These are phyloP conservation scores for Eilema caniola DNA, from an alignment of 2,888 invertebrate species.

Conservation along the genomic window DNA sequence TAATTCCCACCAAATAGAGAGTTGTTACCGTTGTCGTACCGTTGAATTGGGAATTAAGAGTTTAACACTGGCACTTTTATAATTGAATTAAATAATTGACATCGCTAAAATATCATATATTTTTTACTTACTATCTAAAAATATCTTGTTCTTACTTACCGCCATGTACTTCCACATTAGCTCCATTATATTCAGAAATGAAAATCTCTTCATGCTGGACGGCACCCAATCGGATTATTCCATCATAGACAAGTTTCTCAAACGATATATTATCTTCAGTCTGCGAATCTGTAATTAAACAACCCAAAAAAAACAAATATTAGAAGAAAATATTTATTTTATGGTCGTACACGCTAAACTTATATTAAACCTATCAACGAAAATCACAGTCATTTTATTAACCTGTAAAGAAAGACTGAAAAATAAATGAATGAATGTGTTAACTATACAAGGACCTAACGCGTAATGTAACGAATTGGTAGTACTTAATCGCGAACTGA, in stretches of 20 bases:
- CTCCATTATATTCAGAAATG: constrained; percentile 60
- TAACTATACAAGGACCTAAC: neutral
- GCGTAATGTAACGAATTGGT: neutral
- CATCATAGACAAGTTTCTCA: constrained; percentile 67
- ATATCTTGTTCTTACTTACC: constrained; percentile 54
- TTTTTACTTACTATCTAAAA: neutral
- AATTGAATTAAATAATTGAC: neutral
- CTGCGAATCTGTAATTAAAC: constrained; percentile 44
- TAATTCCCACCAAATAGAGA: too few relatives aligned
- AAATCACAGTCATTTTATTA: constrained; percentile 59
- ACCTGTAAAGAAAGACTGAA: neutral
- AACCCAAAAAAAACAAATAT: neutral
- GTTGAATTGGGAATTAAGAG: neutral
- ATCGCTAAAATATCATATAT: neutral
- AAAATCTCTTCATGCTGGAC: constrained; percentile 69
- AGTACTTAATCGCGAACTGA: neutral
- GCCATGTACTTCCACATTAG: constrained; percentile 60
- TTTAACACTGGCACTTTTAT: neutral
- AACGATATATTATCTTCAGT: constrained; percentile 55
- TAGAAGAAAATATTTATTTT: neutral
- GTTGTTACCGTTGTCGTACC: too few relatives aligned
- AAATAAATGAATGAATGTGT: neutral
- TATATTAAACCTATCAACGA: constrained; percentile 41
- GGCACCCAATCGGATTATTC: constrained; percentile 54
- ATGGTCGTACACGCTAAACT: neutral